Evolutionary conservation across 2,888 invertebrate species (phyloP).

Genomic region (Adelognathus sp.): DNA sequence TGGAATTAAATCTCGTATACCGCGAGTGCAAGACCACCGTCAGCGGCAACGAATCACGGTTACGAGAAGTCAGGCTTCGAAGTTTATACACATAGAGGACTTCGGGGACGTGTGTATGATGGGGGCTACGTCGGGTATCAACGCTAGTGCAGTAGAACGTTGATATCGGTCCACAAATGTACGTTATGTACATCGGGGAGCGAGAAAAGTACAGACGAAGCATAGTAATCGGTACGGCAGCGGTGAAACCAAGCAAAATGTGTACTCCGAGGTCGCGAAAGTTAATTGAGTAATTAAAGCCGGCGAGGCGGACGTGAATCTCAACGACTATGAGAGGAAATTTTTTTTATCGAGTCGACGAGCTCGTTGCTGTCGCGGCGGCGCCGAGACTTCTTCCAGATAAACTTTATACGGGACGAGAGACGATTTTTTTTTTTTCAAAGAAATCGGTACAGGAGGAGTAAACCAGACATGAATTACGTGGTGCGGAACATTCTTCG

Average conservation of each 20-base stretch:
- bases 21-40: background rate
- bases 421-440: too few relatives aligned
- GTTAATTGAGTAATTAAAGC: constrained; percentile 45
- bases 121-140: background rate
- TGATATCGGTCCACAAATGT: background rate
- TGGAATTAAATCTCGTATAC: constrained; percentile 65
- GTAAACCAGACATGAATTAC: too few relatives aligned
- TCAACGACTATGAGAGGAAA: constrained; percentile 1
- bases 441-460: too few relatives aligned
- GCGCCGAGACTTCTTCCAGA: background rate
- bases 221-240: background rate
- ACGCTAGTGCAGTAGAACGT: background rate
- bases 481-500: too few relatives aligned
- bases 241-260: constrained; percentile 16
- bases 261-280: constrained; percentile 9
- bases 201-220: background rate
- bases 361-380: background rate
- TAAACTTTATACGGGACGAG: background rate
- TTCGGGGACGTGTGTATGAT: background rate
- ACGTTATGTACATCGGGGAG: background rate
- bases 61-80: constrained; percentile 30
- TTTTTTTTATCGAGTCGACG: background rate
- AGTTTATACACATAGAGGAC: background rate
- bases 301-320: constrained; percentile 5
- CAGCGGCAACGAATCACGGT: constrained; percentile 16